Conservation (phyloP, 1,140 invertebrate genomes). For the Laupala kohalensis region DNA sequence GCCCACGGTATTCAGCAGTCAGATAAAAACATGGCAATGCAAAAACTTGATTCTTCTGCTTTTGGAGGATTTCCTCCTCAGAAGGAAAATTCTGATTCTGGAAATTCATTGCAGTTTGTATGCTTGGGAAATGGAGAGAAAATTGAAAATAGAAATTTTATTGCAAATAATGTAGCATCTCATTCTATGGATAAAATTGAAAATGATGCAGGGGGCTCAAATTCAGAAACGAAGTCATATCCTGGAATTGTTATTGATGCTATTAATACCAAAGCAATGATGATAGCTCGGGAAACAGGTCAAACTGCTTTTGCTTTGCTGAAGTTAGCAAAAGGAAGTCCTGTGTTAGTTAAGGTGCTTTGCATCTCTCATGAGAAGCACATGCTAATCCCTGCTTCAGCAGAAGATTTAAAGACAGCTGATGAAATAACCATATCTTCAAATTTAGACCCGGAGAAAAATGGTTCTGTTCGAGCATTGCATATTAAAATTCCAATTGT, state of each 20-base stretch:
- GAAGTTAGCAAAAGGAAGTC: slow-evolving; percentile 39
- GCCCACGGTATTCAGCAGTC: slow-evolving; percentile 37
- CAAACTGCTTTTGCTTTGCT: slow-evolving; percentile 44
- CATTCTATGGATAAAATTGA: background rate
- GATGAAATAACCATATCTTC: slow-evolving; percentile 29
- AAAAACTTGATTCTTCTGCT: background rate
- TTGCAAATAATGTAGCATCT: background rate
- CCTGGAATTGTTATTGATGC: slow-evolving; percentile 36
- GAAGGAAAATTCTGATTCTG: background rate
- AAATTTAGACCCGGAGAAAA: slow-evolving; percentile 19
- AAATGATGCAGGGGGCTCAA: background rate
- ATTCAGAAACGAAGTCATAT: background rate
- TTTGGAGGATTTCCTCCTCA: background rate
- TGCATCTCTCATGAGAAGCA: slow-evolving; percentile 34
- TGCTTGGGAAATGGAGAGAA: background rate
- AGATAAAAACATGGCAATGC: background rate
- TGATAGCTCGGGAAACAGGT: slow-evolving; percentile 31
- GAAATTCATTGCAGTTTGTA: background rate
- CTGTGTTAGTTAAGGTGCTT: slow-evolving; percentile 43
- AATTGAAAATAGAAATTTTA: background rate
- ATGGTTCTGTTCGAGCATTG: slow-evolving; percentile 29
- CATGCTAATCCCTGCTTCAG: slow-evolving; percentile 34
- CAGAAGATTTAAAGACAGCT: slow-evolving; percentile 32
- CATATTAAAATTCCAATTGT: slow-evolving; percentile 39
- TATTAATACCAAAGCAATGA: slow-evolving; percentile 44